Percentiles rank a stretch among this genome's conserved stretches.
Evolutionary conservation across 2,888 invertebrate species (phyloP).

Genomic region (Phytoseiulus persimilis): DNA sequence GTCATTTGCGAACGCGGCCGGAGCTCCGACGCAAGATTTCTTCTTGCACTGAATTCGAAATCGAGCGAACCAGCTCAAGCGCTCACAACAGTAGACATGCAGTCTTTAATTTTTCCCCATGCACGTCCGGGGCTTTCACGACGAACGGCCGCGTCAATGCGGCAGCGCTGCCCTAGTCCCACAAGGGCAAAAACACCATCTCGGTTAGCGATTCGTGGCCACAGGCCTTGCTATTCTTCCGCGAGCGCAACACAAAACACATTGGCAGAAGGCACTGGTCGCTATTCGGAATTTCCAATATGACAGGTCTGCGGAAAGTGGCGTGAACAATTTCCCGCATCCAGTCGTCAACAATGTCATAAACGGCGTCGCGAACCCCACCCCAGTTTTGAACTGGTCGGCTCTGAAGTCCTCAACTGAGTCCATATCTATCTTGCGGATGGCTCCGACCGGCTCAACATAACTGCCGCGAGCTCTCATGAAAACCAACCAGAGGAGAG

Average conservation of each 20-base stretch:
- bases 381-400: neutral
- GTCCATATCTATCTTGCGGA: neutral
- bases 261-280: neutral
- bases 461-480: neutral
- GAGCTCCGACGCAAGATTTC: neutral
- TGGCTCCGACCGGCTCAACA: neutral
- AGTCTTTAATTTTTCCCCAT: neutral
- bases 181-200: neutral
- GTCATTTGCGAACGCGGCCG: neutral
- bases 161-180: neutral
- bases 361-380: neutral
- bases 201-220: neutral
- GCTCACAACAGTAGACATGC: neutral
- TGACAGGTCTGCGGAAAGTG: neutral
- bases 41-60: neutral
- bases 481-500: slow-evolving; percentile 46
- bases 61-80: neutral
- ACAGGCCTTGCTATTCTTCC: neutral
- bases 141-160: neutral
- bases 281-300: neutral
- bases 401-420: neutral
- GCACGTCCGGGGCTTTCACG: too few species aligned
- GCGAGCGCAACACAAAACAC: neutral
- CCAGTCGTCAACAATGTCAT: neutral
- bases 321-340: neutral